Evolutionary conservation across 2,113 vertebrate species (phyloP), one percentile per base, ranked within the genome.

Genomic region (Scophthalmus maximus): DNA sequence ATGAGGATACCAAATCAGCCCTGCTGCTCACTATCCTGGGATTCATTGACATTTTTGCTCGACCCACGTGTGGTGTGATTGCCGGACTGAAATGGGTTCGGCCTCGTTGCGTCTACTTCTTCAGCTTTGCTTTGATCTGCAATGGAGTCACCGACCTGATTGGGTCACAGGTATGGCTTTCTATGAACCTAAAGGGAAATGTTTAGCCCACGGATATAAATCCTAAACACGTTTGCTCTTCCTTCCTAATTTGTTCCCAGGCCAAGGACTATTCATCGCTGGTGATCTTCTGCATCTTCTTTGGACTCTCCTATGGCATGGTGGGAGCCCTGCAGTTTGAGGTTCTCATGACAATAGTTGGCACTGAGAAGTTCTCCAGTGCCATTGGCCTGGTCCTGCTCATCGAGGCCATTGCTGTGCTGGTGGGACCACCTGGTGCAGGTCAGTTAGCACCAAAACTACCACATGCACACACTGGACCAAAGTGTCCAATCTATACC

Each of bases 281-380:
- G 70, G 96, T 95, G 23, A 90, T 95, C 47, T 99, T 96, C 80
- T 98, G 96, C 72, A 91, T 98, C 92, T 99, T 99, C 91, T 99
- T 98, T 22, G 97, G 97, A 76, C 87, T 99, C 86, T 98, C 97
- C 58, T 99, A 99, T 0, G 97, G 97, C 64, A 99, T 99, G 97
- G 97, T 99, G 85, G 97, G 97, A 0, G 97, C 97, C 2, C 93
- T 99, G 73, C 97, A 99, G 90, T 99, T 99, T 61, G 97, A 99
- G 90, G 97, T 99, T 71, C 95, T 99, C 64, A 99, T 98, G 97
- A 82, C 95, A n/a, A 95, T 99, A 0, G 96, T 99, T 65, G 97
- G 97, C 11, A 97, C 96, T 0, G 91, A 95, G 51, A 96, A 93
- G 84, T 99, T 99, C 87, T 94, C 97, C 90, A 98, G 97, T 2